Evolutionary conservation across 2,888 invertebrate species (phyloP), one percentile per base, ranked within the genome.

Genomic region (Exephanes ischioxanthus): DNA sequence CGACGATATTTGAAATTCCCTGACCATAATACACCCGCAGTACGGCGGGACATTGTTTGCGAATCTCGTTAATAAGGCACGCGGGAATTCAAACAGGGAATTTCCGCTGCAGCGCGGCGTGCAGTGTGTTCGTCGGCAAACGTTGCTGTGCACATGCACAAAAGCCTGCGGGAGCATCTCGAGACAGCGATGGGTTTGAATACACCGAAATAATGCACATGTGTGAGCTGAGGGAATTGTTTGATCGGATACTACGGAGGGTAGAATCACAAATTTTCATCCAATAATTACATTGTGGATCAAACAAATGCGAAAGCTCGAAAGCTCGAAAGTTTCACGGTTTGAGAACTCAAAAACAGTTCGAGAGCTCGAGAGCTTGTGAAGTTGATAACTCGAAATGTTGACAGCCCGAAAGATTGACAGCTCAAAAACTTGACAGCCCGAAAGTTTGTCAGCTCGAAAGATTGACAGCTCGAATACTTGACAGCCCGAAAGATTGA

Each of bases 21-120:
- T 33, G 41, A 63, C 73, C 41, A 51, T 61, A 71, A 80, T 75
- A 48, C 67, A 71, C 68, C 19, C 37, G 48, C 61, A 41, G 22
- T 37, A 30, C 68, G 55, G 72, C 66, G 37, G 19, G n/a, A 30
- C 82, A 85, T 85, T 85, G 80, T 72, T 73, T 61, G 77, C 85
- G 72, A 83, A 83, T 83, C 80, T 80, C 53, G 80, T 80, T 85
- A 85, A 85, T 85, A 85, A 83, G 80, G 83, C 85, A 85, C 76
- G 80, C 51, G 73, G 68, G 61, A 72, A 83, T 80, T 72, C 45
- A 63, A 41, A 3, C 66, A 22, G 22, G 26, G 70, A 48, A 75
- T 51, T 22, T 68, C 68, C 26, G 6, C 30, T 61, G 30, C 16
- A 30, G 53, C n/a, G 19, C 30, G 58, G 11, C 9, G 3, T 33